Percentiles rank a stretch among this genome's conserved stretches.
Conservation (phyloP, 2,797 vertebrate species). For the Perdix hodgsoniae region DNA sequence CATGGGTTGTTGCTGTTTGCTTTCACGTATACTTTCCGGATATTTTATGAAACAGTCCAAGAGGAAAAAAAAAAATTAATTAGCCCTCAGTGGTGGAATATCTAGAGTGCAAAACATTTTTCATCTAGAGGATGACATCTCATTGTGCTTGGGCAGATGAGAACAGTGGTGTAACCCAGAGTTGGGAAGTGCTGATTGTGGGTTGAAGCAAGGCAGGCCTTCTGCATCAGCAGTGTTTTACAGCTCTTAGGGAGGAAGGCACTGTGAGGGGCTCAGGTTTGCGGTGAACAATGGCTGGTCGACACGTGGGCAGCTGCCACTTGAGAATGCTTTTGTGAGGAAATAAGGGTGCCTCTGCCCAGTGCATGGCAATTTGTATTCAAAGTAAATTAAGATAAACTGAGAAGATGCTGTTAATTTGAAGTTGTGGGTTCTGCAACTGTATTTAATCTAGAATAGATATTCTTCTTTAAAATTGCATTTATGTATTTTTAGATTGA, state of each 20-base stretch:
- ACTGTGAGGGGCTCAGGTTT: neutral
- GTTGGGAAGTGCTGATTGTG: neutral
- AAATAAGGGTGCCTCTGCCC: neutral
- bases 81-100: neutral
- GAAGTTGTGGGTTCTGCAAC: slow-evolving; percentile 40
- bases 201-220: neutral
- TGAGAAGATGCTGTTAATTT: slow-evolving; percentile 27
- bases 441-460: slow-evolving; percentile 45
- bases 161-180: neutral
- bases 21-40: neutral
- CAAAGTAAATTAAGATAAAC: slow-evolving; percentile 27
- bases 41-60: neutral
- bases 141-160: neutral
- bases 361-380: neutral
- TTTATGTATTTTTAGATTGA: slow-evolving; percentile 45
- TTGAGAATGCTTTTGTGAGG: neutral
- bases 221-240: neutral
- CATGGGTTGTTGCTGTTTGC: neutral
- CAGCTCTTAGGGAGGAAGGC: neutral
- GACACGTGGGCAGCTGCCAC: neutral
- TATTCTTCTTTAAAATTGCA: slow-evolving; percentile 27
- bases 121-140: neutral
- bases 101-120: neutral
- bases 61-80: neutral
- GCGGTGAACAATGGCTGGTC: neutral